Conservation (phyloP, 2,113 vertebrate genomes). For the Plecotus auritus region DNA sequence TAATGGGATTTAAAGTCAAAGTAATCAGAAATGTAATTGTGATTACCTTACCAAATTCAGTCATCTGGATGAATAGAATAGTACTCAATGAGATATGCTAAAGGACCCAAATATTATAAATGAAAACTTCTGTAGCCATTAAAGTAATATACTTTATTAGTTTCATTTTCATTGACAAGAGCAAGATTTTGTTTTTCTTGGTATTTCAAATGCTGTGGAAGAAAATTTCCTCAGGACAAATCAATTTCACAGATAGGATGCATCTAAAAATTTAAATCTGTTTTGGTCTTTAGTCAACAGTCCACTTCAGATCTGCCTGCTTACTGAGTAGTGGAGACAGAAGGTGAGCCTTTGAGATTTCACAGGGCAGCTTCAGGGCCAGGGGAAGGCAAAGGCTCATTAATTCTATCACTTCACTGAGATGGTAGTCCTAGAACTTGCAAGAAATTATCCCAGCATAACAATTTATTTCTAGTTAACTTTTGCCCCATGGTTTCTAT, state of each 20-base stretch:
- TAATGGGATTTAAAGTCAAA: not conserved
- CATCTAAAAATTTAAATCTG: not conserved
- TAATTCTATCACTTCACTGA: not conserved
- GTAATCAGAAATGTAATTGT: not conserved
- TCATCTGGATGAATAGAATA: not conserved
- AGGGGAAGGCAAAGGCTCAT: not conserved
- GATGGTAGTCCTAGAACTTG: not conserved
- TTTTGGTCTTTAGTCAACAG: not conserved
- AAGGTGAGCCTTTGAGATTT: not conserved
- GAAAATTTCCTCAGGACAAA: not conserved
- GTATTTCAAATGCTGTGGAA: not conserved
- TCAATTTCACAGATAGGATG: not conserved
- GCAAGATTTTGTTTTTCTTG: not conserved
- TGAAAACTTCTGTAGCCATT: not conserved
- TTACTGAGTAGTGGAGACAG: not conserved
- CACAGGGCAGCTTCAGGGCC: not conserved
- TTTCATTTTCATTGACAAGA: not conserved
- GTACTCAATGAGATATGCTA: not conserved
- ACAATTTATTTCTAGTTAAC: conserved; percentile 27
- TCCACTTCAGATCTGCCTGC: not conserved
- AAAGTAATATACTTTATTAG: not conserved
- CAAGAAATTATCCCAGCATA: not conserved
- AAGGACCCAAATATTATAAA: not conserved
- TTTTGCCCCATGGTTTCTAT: not conserved
- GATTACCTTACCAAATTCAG: not conserved